Evolutionary conservation across 2,797 vertebrate species (phyloP), one percentile per base, ranked within the genome.

Genomic region (Microtus obscurus): DNA sequence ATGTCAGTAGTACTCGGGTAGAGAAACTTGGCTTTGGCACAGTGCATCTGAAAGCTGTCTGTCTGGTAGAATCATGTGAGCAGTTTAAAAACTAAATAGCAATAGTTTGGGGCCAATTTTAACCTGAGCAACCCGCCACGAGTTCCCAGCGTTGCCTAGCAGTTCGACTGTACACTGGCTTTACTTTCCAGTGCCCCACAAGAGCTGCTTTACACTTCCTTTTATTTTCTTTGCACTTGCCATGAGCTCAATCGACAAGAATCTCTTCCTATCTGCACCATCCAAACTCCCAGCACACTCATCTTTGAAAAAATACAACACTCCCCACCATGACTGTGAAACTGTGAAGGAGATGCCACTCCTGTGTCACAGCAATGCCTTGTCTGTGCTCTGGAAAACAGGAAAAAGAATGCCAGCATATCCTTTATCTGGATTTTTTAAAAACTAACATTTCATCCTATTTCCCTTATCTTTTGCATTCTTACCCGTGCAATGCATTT

Each of bases 401-500:
- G 53, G 37, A 48, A 45, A 83, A 37, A 71, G 27, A 79, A 79
- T 56, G 63, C 34, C 76, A 73, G 13, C 89, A 0, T 79, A 29
- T 31, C 29, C 45, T 95, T 81, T 93, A 67, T 87, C 19, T 61
- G 56, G 48, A 87, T 79, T 92, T 56, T 34, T 76, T 29, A 82
- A 0, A 71, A 40, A 27, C 89, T 94, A 96, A 85, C 61, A 82
- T 95, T 94, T 94, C 74, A 94, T 23, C 51, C 34, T 17, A 45
- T 89, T 94, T 96, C 45, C 37, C 82, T 89, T 76, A 71, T 94
- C n/a, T 76, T 71, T 79, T 94, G 29, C 16, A 73, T 17, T 77
- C 69, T 69, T 59, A 31, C 25, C 10, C 37, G n/a, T 31, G 9
- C 6, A 79, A 13, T 53, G 65, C 65, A 69, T 87, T 89, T 67